These are phyloP conservation scores for Choloepus didactylus DNA, from an alignment of 2,797 vertebrate genomes.

Conservation along the genomic window DNA sequence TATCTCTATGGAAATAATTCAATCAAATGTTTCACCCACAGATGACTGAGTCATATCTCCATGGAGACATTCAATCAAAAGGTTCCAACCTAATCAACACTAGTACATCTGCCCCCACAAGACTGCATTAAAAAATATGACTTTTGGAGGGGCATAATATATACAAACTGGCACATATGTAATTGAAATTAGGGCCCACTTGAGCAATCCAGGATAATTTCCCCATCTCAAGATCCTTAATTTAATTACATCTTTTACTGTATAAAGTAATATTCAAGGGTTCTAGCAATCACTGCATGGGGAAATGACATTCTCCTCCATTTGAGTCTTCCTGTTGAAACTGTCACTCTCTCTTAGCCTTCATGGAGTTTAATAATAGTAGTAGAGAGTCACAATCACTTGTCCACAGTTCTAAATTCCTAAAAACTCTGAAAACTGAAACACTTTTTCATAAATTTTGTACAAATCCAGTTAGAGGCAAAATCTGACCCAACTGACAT, in stretches of 20 bases:
- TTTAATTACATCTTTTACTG: not conserved
- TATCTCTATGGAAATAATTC: no score
- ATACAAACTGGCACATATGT: not conserved
- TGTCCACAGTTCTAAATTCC: slow-evolving; percentile 12
- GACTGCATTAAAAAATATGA: no score
- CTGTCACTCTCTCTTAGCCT: not conserved
- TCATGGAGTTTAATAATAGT: not conserved
- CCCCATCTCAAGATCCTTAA: not conserved
- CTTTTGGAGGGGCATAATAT: no score
- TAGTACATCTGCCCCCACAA: no score
- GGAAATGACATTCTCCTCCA: not conserved
- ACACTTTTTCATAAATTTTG: slow-evolving; percentile 14
- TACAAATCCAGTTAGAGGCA: not conserved
- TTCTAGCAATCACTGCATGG: not conserved
- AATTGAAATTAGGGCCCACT: not conserved
- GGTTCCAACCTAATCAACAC: no score
- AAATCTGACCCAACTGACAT: not conserved
- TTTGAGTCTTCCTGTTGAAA: not conserved
- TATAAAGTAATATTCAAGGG: not conserved
- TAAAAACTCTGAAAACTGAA: not conserved
- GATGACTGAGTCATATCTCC: no score
- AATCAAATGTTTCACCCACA: no score
- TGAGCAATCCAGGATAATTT: not conserved
- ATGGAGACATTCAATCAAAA: no score
- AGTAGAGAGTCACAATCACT: not conserved